Base-by-base conservation (phyloP, 2,113 vertebrate species). In the Colius striatus region DNA sequence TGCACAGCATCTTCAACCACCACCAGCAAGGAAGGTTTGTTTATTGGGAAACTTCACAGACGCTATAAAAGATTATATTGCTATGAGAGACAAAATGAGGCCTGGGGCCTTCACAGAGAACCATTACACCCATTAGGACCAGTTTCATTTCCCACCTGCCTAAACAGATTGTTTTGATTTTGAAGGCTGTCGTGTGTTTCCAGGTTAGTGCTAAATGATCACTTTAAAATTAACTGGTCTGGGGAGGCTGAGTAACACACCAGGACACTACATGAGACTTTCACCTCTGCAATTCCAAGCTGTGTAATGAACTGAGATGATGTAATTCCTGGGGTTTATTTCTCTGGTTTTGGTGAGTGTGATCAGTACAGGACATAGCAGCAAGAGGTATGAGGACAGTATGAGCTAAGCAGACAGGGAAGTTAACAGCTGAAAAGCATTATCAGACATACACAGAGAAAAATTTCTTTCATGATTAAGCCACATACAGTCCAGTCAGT, bases 31-130 rank as follows among this genome's bases (percentile, higher is more conserved):
- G 62, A 95, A 84, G 21, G 5, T 41, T 93, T 88, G 67, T 96
- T 97, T 97, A 96, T 90, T 96, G 95, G 96, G 94, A 92, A 95
- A 96, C 93, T 94, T 95, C 96, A 85, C 94, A 95, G 94, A 96
- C 60, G 90, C 92, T 92, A 54, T 97, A 96, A 97, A 96, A 92
- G 87, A 96, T 94, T 95, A 97, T 74, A 95, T 93, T 95, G 71
- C 97, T 96, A 94, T 95, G 94, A 89, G 32, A 95, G 93, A 94
- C 95, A 86, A 84, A 95, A 94, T 66, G 77, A 70, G 86, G 94
- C 89, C 90, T 68, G 77, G 86, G 83, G 91, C 93, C 66, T 95
- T 79, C 85, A 94, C 75, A 95, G 91, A 89, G 89, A 95, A 96
- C 82, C 94, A 70, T 72, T 75, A 50, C 1, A 67, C 86, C 92